These are phyloP conservation scores for Centropus unirufus DNA, from an alignment of 2,113 vertebrate species.

Conservation along the genomic window DNA sequence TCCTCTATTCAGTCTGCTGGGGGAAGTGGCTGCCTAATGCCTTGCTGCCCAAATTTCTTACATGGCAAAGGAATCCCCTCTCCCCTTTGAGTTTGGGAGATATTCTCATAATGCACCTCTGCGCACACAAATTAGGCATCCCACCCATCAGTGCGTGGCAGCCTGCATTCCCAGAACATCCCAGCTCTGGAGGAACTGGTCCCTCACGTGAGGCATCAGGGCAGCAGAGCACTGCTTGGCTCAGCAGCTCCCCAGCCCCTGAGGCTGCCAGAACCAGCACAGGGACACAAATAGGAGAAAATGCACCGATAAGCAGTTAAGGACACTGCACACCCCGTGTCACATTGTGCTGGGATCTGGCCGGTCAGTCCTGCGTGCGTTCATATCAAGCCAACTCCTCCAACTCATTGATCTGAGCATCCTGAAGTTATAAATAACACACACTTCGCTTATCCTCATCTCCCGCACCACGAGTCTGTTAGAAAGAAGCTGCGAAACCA, in stretches of 20 bases:
- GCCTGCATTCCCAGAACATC: no score
- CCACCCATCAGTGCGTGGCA: no score
- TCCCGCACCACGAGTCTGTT: not conserved
- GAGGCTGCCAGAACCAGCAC: not conserved
- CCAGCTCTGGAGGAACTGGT: no score
- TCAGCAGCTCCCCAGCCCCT: not conserved
- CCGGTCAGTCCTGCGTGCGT: rapidly evolving
- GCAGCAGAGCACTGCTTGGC: not conserved
- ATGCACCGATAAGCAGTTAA: not conserved
- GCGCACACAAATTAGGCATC: no score
- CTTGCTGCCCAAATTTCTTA: not conserved
- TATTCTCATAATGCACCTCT: no score
- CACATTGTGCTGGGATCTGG: no score
- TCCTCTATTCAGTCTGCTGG: not conserved
- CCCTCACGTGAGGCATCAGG: no score
- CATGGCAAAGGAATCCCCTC: no score
- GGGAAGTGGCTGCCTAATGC: not conserved
- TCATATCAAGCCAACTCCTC: not conserved
- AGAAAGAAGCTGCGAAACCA: not conserved
- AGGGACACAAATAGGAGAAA: not conserved
- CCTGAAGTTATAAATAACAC: not conserved
- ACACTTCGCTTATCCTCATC: not conserved
- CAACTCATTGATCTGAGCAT: not conserved
- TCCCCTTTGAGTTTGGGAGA: no score
- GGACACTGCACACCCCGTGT: no score